Evolutionary conservation across 2,797 vertebrate species (phyloP).

Genomic region (Lutjanus campechanus): DNA sequence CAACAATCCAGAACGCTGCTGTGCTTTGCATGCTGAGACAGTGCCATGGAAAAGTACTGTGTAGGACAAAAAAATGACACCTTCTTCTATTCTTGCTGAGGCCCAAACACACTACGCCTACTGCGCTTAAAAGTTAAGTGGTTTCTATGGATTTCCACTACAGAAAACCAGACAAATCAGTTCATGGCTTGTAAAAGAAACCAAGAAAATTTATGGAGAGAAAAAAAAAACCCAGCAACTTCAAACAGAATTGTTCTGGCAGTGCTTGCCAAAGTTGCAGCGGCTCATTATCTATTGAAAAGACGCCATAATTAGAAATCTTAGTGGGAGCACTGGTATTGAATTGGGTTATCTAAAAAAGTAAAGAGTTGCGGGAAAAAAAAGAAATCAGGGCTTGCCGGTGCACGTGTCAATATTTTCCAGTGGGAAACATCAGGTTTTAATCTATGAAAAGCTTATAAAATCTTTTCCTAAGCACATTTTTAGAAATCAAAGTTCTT

Average conservation of each 20-base stretch:
- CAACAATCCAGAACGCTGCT: constrained; percentile 45
- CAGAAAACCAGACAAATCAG: constrained; percentile 40
- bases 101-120: constrained; percentile 34
- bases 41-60: constrained; percentile 73
- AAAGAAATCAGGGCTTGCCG: neutral
- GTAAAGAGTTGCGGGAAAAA: neutral
- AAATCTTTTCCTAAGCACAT: constrained; percentile 26
- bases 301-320: constrained; percentile 31
- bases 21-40: constrained; percentile 38
- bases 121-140: constrained; percentile 38
- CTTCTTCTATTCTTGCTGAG: constrained; percentile 43
- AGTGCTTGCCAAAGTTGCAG: constrained; percentile 21
- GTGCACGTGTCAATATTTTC: constrained; percentile 15
- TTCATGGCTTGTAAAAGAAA: constrained; percentile 41
- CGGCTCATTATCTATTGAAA: constrained; percentile 47
- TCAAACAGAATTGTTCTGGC: constrained; percentile 47
- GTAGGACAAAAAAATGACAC: constrained; percentile 50
- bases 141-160: constrained; percentile 54
- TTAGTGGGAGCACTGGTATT: constrained; percentile 10
- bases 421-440: constrained; percentile 31
- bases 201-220: constrained; percentile 2
- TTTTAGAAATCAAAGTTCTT: constrained; percentile 61
- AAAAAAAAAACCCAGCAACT: constrained; percentile 33
- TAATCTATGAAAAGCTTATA: constrained; percentile 23
- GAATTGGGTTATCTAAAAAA: constrained; percentile 15